Evolutionary conservation across 1,140 invertebrate species (phyloP).

Genomic region (Himalopsyche phryganea): DNA sequence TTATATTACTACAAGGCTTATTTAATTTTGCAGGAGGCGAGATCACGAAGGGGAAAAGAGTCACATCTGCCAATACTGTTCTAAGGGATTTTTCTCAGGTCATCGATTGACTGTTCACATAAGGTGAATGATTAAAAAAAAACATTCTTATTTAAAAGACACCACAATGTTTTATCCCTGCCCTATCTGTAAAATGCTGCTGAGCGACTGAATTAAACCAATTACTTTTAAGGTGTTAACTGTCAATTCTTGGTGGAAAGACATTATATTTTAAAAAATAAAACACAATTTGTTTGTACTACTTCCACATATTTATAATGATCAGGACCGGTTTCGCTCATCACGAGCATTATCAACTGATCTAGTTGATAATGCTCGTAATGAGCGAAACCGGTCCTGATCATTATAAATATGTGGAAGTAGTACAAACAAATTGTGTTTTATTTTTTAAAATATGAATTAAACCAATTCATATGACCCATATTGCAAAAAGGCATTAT

Average conservation of each 20-base stretch:
- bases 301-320: no score
- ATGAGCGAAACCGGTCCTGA: no score
- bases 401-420: no score
- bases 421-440: no score
- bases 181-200: not conserved
- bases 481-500: not conserved
- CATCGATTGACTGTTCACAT: slow-evolving; percentile 14
- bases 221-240: no score
- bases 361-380: no score
- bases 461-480: not conserved
- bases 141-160: not conserved
- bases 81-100: slow-evolving; percentile 23
- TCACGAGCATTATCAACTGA: no score
- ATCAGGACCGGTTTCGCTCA: no score
- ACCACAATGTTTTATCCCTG: not conserved
- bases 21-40: slow-evolving; percentile 22
- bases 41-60: slow-evolving; percentile 24
- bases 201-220: not conserved
- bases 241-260: no score
- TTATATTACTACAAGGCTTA: no score
- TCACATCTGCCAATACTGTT: slow-evolving; percentile 24
- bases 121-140: slow-evolving; percentile 6
- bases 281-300: no score
- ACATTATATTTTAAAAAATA: no score
- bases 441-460: not conserved